phyloP scores from a whole-genome alignment of 92 coral and sea anemone genomes.

The Ricordea florida region DNA sequence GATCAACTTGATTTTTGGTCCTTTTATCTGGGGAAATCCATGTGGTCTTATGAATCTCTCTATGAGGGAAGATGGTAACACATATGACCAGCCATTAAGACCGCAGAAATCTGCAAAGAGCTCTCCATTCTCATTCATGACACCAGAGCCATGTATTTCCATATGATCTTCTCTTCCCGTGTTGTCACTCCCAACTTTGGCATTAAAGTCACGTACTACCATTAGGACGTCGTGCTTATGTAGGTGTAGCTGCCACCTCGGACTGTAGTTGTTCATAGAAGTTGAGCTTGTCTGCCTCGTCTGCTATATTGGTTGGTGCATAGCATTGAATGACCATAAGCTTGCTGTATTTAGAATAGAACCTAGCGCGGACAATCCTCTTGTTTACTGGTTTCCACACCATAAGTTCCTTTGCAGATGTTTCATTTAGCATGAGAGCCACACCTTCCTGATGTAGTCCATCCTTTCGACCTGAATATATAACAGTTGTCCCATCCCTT shows the following conservation, averaged over 20 bases:
- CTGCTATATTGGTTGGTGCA: constrained; percentile 2
- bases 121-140: constrained; percentile 21
- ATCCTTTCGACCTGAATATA: no score
- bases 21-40: constrained; percentile 6
- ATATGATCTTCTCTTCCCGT: constrained; percentile 20
- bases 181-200: no score
- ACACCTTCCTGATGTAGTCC: no score
- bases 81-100: constrained; percentile 30
- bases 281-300: background rate
- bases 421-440: no score
- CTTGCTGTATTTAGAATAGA: no score
- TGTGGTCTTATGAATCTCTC: background rate
- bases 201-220: constrained; percentile 1
- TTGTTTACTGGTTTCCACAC: no score
- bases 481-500: background rate
- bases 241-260: background rate
- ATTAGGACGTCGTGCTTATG: constrained; percentile 20
- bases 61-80: background rate
- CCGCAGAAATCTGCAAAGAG: constrained; percentile 47
- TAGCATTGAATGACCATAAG: no score
- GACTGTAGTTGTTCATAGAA: constrained; percentile 15
- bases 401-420: no score
- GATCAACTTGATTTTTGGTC: constrained; percentile 8
- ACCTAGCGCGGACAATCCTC: no score
- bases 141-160: constrained; percentile 6